Conservation (phyloP, 1,140 invertebrate species). For the Macrobrachium nipponense region DNA sequence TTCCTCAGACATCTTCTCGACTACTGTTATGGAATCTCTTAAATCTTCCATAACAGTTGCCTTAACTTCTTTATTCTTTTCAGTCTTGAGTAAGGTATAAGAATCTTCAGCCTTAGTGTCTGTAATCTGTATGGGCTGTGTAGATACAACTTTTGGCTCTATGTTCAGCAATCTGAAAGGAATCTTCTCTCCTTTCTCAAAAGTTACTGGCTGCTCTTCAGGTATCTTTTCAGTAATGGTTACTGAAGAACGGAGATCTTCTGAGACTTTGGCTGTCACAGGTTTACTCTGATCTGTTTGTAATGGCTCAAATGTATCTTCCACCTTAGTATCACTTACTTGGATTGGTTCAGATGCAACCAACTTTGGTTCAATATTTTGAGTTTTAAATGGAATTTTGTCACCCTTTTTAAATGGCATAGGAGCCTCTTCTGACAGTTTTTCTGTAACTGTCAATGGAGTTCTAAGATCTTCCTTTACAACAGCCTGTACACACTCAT, state of each 20-base stretch:
- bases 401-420: constrained; percentile 2
- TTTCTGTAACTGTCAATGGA: constrained; percentile 54
- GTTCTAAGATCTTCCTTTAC: constrained; percentile 16
- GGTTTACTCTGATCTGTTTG: neutral
- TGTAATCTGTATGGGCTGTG: constrained; percentile 42
- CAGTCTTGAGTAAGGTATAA: constrained; percentile 14
- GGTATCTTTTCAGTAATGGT: constrained; percentile 29
- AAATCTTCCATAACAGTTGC: constrained; percentile 31
- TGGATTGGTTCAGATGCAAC: constrained; percentile 2
- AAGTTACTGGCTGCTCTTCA: constrained; percentile 42
- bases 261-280: neutral
- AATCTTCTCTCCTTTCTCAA: constrained; percentile 41
- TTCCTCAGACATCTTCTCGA: constrained; percentile 41
- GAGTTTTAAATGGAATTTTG: constrained; percentile 15
- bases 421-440: constrained; percentile 23
- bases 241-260: constrained; percentile 4
- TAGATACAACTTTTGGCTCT: constrained; percentile 39
- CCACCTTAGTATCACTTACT: constrained; percentile 12
- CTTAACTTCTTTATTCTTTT: constrained; percentile 36
- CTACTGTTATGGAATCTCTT: constrained; percentile 30
- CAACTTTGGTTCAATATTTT: constrained; percentile 1
- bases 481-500: neutral
- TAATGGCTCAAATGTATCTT: neutral
- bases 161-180: constrained; percentile 35
- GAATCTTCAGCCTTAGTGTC: constrained; percentile 46